Base-by-base conservation (phyloP, 2,888 invertebrate genomes). In the Clepsis dumicolana region DNA sequence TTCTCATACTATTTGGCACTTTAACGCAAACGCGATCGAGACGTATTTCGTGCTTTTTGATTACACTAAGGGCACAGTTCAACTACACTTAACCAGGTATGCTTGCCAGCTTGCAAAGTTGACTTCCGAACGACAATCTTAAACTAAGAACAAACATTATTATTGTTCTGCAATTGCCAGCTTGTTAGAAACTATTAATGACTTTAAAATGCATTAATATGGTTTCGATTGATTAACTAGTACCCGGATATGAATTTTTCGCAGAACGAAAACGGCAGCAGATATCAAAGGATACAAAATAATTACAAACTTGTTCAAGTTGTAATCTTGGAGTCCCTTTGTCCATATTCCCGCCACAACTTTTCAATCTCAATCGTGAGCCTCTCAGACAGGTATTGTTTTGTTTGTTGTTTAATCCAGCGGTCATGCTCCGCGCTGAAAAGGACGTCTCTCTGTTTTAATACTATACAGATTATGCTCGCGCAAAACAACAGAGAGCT, bases 381-480 rank as follows among this genome's bases (percentile, higher is more conserved):
- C 64, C 71, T 69, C 70, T 68, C 61, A 65, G 72, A 71, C 74
- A 72, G 73, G 72, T 74, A 73, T 72, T 73, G 67, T 72, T 72
- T 73, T 71, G 57, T 64, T 70, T 73, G 67, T 71, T 73, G 73
- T 74, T 70, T 74, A 71, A 72, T 71, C 70, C 71, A 71, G 70
- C 70, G 71, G 72, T 71, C 71, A 72, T 69, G 70, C 65, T 66
- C 66, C 53, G 53, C 61, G 38, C 41, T 67, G 64, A 70, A 67
- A n/a, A 64, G 64, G 63, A 70, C 62, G 60, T 61, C 68, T 57
- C 63, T 63, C 63, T 25, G 57, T 63, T 68, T 59, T 68, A 68
- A 68, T 68, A 59, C 68, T 68, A 68, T 59, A 68, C 64, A 68
- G 69, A 65, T 65, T 69, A 68, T 27, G 38, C 57, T 67, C 63